A percentile compares a stretch with the other conserved stretches of the same genome.
Evolutionary conservation across 2,888 invertebrate genomes (phyloP).

Genomic region (Lucinisca nassula): DNA sequence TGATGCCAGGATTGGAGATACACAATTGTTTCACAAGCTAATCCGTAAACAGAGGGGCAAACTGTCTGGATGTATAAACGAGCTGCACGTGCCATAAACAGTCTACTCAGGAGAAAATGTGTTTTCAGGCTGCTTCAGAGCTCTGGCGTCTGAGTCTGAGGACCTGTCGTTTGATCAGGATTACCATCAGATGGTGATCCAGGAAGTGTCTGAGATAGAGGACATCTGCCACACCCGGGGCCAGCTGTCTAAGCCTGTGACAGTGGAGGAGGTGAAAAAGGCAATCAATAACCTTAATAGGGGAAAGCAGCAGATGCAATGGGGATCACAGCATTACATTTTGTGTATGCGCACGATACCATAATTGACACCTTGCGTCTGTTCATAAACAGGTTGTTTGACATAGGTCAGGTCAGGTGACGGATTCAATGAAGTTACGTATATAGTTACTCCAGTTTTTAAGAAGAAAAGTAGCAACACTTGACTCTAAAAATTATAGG

Average conservation of each 20-base stretch:
- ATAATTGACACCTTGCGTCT: neutral
- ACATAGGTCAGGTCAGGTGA: neutral
- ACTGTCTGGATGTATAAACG: neutral
- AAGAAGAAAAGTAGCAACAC: neutral
- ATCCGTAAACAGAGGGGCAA: neutral
- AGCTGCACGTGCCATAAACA: neutral
- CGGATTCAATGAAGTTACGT: neutral
- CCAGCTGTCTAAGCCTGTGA: neutral
- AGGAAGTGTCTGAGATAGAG: neutral
- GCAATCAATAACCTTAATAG: neutral
- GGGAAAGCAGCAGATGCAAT: neutral
- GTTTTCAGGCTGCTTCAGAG: neutral
- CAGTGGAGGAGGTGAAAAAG: neutral
- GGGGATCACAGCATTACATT: neutral
- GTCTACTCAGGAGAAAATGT: neutral
- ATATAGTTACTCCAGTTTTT: neutral
- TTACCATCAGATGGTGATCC: neutral
- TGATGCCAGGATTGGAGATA: neutral
- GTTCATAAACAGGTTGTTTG: neutral
- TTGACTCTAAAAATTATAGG: neutral
- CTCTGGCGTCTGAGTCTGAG: neutral
- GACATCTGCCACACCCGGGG: neutral
- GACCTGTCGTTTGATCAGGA: neutral
- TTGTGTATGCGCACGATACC: neutral
- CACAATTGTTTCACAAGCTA: neutral